A percentile compares a stretch with the other conserved stretches of the same genome.
phyloP scores from a whole-genome alignment of 1,140 invertebrate genomes.

The Lepidotrigona ventralis region DNA sequence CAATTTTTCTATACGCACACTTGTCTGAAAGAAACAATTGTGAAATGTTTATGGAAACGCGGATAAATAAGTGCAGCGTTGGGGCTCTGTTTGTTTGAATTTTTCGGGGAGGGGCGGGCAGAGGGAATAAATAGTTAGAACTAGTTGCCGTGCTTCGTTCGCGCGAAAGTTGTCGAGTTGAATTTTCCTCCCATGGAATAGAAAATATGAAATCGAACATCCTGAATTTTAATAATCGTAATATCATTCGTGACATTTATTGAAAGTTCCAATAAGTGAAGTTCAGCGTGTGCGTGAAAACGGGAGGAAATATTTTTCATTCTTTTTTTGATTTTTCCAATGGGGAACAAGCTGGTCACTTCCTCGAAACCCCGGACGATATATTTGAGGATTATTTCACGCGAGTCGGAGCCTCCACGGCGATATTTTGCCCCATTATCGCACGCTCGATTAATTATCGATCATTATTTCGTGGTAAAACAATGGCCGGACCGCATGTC shows the following conservation, averaged over 20 bases:
- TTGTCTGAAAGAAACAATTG: background rate
- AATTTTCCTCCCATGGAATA: no score
- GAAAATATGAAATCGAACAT: no score
- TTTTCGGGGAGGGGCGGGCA: no score
- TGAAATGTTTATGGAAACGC: background rate
- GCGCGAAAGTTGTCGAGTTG: no score
- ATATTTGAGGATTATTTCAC: background rate
- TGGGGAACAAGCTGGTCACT: background rate
- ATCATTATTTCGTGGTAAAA: constrained; percentile 53
- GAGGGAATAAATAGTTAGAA: no score
- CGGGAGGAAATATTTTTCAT: no score
- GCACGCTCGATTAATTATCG: constrained; percentile 48
- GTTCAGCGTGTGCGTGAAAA: no score
- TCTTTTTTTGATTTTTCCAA: background rate
- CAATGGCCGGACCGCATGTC: constrained; percentile 52
- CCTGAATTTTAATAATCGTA: no score
- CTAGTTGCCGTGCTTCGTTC: no score
- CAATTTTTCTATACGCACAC: background rate
- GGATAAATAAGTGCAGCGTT: background rate
- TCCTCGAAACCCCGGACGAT: background rate
- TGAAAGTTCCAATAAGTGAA: no score
- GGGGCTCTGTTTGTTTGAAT: no score
- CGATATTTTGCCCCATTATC: background rate
- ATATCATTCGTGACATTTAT: no score
- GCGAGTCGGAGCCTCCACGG: background rate